These are phyloP conservation scores for Epirrita christyi DNA, from an alignment of 2,888 invertebrate species.

Conservation along the genomic window DNA sequence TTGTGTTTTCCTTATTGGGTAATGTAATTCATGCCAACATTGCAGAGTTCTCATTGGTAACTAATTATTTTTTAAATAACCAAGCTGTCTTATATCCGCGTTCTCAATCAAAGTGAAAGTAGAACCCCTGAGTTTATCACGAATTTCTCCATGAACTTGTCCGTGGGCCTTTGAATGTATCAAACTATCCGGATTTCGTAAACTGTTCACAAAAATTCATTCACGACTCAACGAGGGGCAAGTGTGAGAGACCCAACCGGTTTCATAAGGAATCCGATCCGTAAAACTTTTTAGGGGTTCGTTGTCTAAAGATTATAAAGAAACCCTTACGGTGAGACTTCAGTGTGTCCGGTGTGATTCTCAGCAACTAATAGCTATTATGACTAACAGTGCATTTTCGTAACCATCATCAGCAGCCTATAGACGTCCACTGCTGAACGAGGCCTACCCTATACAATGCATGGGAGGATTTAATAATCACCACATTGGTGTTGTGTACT, in stretches of 20 bases:
- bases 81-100: constrained; percentile 19
- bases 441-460: too few relatives aligned
- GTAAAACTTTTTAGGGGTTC: constrained; percentile 36
- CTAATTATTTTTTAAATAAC: background rate
- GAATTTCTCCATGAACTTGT: constrained; percentile 29
- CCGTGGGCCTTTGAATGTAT: constrained; percentile 18
- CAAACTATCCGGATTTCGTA: constrained; percentile 20
- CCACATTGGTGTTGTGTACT: too few relatives aligned
- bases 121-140: constrained; percentile 19
- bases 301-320: too few relatives aligned
- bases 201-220: constrained; percentile 37
- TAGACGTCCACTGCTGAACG: too few relatives aligned
- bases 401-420: too few relatives aligned
- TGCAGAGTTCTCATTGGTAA: background rate
- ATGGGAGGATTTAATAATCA: too few relatives aligned
- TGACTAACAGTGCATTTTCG: too few relatives aligned
- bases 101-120: constrained; percentile 34
- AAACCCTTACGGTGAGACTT: too few relatives aligned
- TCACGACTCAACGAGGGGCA: constrained; percentile 30
- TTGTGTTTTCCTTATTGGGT: too few relatives aligned
- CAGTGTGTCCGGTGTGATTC: too few relatives aligned
- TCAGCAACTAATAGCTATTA: too few relatives aligned
- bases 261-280: constrained; percentile 52
- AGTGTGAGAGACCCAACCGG: constrained; percentile 52
- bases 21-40: background rate